Evolutionary conservation across 2,797 vertebrate genomes (phyloP).

Genomic region (Brachymystax lenok): DNA sequence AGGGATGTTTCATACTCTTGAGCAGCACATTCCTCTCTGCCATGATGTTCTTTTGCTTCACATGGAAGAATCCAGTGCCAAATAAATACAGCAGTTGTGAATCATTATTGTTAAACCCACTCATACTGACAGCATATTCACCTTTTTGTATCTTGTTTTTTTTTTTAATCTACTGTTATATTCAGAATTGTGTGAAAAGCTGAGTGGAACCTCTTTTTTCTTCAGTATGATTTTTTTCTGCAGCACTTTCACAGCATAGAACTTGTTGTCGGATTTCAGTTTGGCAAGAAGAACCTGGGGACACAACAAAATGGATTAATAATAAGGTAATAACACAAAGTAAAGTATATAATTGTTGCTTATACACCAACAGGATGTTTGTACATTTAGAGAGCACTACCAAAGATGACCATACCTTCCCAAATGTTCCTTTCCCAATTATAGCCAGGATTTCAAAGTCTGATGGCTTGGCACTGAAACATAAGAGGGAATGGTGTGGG

Average conservation of each 20-base stretch:
- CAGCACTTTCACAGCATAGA: conserved; percentile 95
- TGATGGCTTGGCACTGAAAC: conserved; percentile 89
- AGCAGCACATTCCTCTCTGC: conserved; percentile 93
- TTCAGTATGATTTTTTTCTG: conserved; percentile 97
- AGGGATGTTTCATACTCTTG: conserved; percentile 94
- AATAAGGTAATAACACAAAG: neutral
- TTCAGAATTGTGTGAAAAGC: no score
- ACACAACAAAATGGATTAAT: neutral
- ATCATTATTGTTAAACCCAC: neutral
- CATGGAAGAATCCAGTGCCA: neutral
- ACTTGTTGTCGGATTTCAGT: conserved; percentile 87
- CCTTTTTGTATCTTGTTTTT: neutral
- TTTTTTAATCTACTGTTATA: no score
- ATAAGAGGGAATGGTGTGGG: neutral
- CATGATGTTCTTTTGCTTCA: conserved; percentile 97
- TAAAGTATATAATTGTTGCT: neutral
- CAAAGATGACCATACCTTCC: conserved; percentile 80
- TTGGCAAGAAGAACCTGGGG: conserved; percentile 94
- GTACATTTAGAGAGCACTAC: neutral
- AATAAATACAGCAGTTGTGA: neutral
- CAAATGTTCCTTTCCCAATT: conserved; percentile 98
- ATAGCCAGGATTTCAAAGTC: conserved; percentile 97
- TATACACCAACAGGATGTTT: neutral
- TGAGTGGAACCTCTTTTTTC: conserved; percentile 85
- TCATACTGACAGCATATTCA: neutral